These are phyloP conservation scores for Triplophysa tibetana DNA, from an alignment of 2,113 vertebrate species.

Conservation along the genomic window DNA sequence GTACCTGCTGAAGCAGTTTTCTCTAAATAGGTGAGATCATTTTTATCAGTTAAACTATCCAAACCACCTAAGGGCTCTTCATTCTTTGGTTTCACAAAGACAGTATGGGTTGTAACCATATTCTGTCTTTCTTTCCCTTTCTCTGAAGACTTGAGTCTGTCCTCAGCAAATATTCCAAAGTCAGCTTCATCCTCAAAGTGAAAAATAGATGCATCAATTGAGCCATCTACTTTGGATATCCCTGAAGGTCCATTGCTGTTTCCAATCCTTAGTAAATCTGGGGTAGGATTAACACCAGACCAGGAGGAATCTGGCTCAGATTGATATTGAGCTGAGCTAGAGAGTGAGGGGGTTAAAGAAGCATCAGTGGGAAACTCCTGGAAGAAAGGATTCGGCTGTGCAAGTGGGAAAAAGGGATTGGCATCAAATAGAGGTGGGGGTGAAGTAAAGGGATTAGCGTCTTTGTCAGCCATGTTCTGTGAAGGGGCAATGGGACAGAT, in stretches of 20 bases:
- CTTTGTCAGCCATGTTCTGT: constrained; percentile 57
- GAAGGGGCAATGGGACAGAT: constrained; percentile 58
- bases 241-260: neutral
- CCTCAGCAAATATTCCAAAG: constrained; percentile 83
- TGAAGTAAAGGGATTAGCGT: constrained; percentile 73
- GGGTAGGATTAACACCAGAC: constrained; percentile 57
- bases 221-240: neutral
- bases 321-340: constrained; percentile 78
- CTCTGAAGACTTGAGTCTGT: constrained; percentile 74
- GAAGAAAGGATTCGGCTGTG: constrained; percentile 88
- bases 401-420: constrained; percentile 85
- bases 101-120: neutral
- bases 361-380: constrained; percentile 78
- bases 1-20: constrained; percentile 8
- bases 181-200: constrained; percentile 77
- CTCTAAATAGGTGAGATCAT: neutral
- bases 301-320: constrained; percentile 67
- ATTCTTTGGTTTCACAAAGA: constrained; percentile 9
- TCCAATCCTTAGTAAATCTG: constrained; percentile 44
- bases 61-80: neutral
- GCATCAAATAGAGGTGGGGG: constrained; percentile 71
- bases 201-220: constrained; percentile 7
- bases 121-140: constrained; percentile 35
- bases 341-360: constrained; percentile 86
- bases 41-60: neutral